These are phyloP conservation scores for Xanthia togata DNA, from an alignment of 2,888 invertebrate species.

Conservation along the genomic window DNA sequence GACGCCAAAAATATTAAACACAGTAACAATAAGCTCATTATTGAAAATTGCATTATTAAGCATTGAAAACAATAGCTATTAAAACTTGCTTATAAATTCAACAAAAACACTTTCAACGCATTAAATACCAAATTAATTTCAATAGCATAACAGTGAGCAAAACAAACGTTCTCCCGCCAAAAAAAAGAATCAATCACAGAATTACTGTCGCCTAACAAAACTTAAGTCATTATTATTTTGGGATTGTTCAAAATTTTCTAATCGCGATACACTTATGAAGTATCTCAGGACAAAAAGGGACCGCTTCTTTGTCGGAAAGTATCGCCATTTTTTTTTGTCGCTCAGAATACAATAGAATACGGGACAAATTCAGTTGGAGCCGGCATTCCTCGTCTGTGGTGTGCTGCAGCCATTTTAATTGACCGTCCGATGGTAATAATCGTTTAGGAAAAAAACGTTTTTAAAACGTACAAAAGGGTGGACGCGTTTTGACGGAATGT, in stretches of 20 bases:
- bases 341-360: conserved; percentile 82
- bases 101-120: conserved; percentile 28
- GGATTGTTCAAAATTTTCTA: conserved; percentile 79
- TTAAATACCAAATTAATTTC: conserved; percentile 50
- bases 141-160: conserved; percentile 40
- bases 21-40: not conserved
- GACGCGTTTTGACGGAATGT: conserved; percentile 87
- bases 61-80: conserved; percentile 23
- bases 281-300: conserved; percentile 80
- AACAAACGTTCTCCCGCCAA: conserved; percentile 44
- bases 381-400: conserved; percentile 83
- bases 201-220: conserved; percentile 75
- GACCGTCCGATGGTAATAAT: conserved; percentile 82
- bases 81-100: conserved; percentile 27
- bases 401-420: conserved; percentile 89
- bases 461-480: conserved; percentile 69
- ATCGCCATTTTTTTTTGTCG: conserved; percentile 77
- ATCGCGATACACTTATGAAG: conserved; percentile 86
- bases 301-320: conserved; percentile 86
- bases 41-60: conserved; percentile 38
- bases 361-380: conserved; percentile 85
- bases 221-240: conserved; percentile 83
- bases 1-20: not conserved
- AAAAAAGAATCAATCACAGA: conserved; percentile 63
- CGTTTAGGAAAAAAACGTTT: conserved; percentile 75